These are phyloP conservation scores for Cheirogaleus medius DNA, from an alignment of 2,113 vertebrate genomes.

Conservation along the genomic window DNA sequence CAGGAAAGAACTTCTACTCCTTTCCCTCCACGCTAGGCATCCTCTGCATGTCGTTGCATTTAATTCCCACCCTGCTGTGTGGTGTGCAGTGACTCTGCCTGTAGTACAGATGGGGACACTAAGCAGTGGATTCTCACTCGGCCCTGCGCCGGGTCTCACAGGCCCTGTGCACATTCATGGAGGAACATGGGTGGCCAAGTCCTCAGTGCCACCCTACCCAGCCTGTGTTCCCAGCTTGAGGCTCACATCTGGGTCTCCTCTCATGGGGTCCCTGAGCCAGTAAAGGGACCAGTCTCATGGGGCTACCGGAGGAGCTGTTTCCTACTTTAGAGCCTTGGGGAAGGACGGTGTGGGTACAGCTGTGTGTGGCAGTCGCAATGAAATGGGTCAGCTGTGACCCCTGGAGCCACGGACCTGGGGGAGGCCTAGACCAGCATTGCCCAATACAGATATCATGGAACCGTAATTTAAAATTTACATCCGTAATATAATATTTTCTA, in stretches of 20 bases:
- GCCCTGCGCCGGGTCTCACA: neutral
- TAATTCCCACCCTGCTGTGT: neutral
- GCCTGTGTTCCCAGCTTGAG: neutral
- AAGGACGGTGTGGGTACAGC: neutral
- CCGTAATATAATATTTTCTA: neutral
- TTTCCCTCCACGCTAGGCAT: neutral
- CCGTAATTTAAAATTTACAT: no score
- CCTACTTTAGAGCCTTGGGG: neutral
- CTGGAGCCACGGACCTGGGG: neutral
- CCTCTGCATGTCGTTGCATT: neutral
- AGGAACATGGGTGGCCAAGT: neutral
- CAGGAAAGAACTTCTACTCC: neutral
- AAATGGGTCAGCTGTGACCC: neutral
- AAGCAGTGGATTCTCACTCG: no score
- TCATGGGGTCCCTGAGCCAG: neutral
- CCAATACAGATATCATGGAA: neutral
- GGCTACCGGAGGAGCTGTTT: neutral
- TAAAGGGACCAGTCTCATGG: neutral
- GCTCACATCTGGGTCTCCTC: neutral
- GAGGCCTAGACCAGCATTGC: neutral
- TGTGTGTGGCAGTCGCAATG: no score
- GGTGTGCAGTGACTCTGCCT: neutral
- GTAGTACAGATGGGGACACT: neutral
- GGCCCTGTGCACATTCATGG: neutral
- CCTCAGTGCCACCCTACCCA: no score